Evolutionary conservation across 2,113 vertebrate species (phyloP).

Genomic region (Albula goreensis): DNA sequence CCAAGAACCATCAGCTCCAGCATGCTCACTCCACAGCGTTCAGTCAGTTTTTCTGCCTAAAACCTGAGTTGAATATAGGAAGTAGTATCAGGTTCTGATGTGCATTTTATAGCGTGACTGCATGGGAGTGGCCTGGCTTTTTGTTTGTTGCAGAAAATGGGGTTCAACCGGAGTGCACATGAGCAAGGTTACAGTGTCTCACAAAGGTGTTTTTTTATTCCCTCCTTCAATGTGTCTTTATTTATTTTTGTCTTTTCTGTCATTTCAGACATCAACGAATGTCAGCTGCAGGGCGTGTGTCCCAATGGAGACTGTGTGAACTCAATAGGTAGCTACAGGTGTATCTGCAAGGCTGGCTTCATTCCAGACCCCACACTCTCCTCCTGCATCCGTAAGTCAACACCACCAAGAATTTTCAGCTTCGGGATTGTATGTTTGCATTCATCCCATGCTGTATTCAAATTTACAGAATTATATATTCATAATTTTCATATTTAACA

Average conservation of each 20-base stretch:
- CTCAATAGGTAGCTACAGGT: constrained; percentile 91
- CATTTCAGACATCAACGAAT: constrained; percentile 89
- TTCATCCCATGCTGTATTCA: too few relatives aligned
- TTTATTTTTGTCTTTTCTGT: constrained; percentile 31
- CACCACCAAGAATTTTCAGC: too few relatives aligned
- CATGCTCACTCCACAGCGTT: too few relatives aligned
- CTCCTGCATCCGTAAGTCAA: constrained; percentile 86
- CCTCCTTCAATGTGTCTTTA: not conserved
- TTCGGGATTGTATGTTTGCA: too few relatives aligned
- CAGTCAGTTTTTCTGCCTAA: too few relatives aligned
- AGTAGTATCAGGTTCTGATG: not conserved
- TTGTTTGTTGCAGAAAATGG: not conserved
- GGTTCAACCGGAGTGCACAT: not conserved
- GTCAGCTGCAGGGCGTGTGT: constrained; percentile 86
- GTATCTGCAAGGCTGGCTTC: constrained; percentile 86
- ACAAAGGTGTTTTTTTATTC: not conserved
- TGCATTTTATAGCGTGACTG: not conserved
- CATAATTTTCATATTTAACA: not conserved
- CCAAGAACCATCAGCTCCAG: too few relatives aligned
- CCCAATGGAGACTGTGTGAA: constrained; percentile 93
- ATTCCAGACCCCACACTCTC: constrained; percentile 82
- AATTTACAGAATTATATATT: too few relatives aligned
- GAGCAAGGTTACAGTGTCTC: not conserved
- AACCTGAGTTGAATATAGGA: not conserved
- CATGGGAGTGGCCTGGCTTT: too few relatives aligned